These are phyloP conservation scores for Myocastor coypus DNA, from an alignment of 2,113 vertebrate species.

Conservation along the genomic window DNA sequence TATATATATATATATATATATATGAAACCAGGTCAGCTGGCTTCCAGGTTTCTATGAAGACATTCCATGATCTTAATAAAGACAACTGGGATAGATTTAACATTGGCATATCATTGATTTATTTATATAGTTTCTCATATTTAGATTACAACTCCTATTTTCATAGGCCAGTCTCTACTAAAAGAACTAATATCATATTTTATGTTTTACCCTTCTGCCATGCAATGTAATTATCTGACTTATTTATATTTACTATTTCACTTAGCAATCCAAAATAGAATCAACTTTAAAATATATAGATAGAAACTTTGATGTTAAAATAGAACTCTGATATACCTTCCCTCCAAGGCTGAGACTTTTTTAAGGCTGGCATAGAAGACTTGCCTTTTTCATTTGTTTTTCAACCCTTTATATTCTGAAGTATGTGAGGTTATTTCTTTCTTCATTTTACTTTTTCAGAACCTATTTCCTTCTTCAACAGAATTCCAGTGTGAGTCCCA, in stretches of 20 bases:
- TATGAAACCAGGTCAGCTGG: background rate
- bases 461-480: background rate
- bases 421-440: background rate
- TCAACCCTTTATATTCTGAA: background rate
- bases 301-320: background rate
- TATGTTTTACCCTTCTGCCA: background rate
- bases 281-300: background rate
- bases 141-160: slow-evolving; percentile 20
- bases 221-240: background rate
- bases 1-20: too few species aligned
- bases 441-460: background rate
- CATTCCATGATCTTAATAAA: background rate
- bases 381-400: background rate
- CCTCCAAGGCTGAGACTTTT: background rate
- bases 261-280: background rate
- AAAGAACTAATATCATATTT: background rate
- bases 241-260: background rate
- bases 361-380: background rate
- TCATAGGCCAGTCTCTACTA: background rate
- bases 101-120: background rate
- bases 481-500: background rate
- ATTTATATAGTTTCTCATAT: background rate
- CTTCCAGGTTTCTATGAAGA: background rate
- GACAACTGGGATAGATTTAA: background rate
- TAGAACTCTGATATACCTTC: background rate